phyloP scores from a whole-genome alignment of 2,888 invertebrate species.

The Oligia fasciuncula region DNA sequence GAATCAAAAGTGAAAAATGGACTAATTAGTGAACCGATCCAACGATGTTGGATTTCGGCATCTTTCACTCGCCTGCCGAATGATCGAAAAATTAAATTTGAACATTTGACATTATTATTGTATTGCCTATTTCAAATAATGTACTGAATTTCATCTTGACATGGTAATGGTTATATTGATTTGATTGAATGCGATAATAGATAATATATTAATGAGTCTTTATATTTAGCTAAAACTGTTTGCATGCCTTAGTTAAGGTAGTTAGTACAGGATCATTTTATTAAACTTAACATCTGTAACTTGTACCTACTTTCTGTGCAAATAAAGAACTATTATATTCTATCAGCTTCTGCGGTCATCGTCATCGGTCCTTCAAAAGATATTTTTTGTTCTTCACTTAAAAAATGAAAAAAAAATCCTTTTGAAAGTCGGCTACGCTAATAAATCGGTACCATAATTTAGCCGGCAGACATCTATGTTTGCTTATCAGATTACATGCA shows the following conservation, averaged over 20 bases:
- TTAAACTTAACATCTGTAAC: too few species aligned
- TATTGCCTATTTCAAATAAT: too few species aligned
- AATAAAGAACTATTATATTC: too few species aligned
- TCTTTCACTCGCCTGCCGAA: not conserved
- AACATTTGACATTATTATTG: too few species aligned
- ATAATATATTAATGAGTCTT: too few species aligned
- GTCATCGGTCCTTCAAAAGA: not conserved
- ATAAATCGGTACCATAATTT: conserved; percentile 17
- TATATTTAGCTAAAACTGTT: too few species aligned
- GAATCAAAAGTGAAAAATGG: not conserved
- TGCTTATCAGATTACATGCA: conserved; percentile 56
- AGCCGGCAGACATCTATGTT: conserved; percentile 28
- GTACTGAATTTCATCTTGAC: too few species aligned
- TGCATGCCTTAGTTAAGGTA: too few species aligned
- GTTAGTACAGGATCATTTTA: too few species aligned
- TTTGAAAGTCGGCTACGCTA: not conserved
- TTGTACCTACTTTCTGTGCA: too few species aligned
- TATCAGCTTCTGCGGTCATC: not conserved
- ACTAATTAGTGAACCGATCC: not conserved
- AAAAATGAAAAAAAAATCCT: not conserved
- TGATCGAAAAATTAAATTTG: not conserved
- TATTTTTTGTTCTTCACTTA: not conserved
- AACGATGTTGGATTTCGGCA: not conserved
- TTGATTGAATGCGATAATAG: too few species aligned
- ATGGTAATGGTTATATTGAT: too few species aligned